Evolutionary conservation across 2,113 vertebrate species (phyloP).

Genomic region (Laterallus jamaicensis): DNA sequence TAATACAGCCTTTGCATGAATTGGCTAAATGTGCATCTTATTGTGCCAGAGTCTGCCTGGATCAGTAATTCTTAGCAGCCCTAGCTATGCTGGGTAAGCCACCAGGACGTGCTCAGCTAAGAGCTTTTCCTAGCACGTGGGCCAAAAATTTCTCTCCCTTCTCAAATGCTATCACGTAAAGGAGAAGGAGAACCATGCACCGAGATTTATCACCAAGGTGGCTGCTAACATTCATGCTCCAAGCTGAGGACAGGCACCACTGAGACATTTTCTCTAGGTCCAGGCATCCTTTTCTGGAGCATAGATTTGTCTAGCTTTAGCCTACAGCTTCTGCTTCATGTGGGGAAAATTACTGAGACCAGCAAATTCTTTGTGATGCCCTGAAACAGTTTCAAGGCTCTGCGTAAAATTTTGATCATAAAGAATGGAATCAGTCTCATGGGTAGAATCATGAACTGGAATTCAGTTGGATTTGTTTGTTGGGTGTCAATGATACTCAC

Average conservation of each 20-base stretch:
- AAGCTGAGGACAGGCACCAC: background rate
- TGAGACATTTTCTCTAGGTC: background rate
- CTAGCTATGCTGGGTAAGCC: conserved; percentile 26
- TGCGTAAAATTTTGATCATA: background rate
- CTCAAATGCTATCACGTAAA: background rate
- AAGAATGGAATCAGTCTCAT: background rate
- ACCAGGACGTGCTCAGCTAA: conserved; percentile 26
- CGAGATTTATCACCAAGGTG: background rate
- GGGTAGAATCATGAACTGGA: background rate
- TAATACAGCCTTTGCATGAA: conserved; percentile 22
- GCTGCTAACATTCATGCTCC: background rate
- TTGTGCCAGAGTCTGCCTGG: conserved; percentile 43
- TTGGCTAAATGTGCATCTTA: background rate
- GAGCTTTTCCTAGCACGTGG: background rate
- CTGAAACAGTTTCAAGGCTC: background rate
- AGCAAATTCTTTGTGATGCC: background rate
- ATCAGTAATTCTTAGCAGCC: conserved; percentile 44
- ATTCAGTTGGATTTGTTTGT: background rate
- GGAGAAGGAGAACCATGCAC: background rate
- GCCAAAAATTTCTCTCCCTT: background rate
- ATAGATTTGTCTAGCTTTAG: background rate
- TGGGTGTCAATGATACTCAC: background rate
- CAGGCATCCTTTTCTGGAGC: background rate
- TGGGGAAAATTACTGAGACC: background rate
- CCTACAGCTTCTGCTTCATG: background rate